Base-by-base conservation (phyloP, 2,888 invertebrate species). In the Amphipyra tragopoginis region DNA sequence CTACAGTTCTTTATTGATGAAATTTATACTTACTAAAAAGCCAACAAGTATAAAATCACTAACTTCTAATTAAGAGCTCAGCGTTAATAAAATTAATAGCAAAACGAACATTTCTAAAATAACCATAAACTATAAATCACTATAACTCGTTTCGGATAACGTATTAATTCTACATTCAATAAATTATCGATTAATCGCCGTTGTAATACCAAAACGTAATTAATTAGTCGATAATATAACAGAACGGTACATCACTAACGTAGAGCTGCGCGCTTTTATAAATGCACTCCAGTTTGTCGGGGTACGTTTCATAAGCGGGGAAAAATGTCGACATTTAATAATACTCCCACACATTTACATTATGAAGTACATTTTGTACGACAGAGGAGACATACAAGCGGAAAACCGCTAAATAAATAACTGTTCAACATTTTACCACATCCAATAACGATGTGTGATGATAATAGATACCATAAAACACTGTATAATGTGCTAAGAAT, bases 341-440 rank as follows among this genome's bases (percentile, higher is more conserved):
- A 83, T 83, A 84, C 82, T 79, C 71, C 80, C 77, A 82, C 80
- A 67, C 69, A 60, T 65, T 62, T 60, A 45, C 62, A 76, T 70
- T 68, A 68, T 74, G 62, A 66, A 71, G 62, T 65, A 65, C 47
- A 65, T 73, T 72, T 65, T 72, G 26, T 62, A 64, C 43, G 26
- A 61, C 29, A 47, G 29, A 69, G 62, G 49, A 49, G 67, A 65
- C 72, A 65, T 29, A 72, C 68, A 72, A 62, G 67, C 71, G 65
- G 89, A 86, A 89, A 91, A 90, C 91, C 89, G 81, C 89, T 85
- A 86, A 89, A 87, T 87, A 90, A 90, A 90, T 86, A 90, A 88
- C 86, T 83, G 84, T 89, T 88, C 80, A 82, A 80, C 82, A 82
- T 86, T 88, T 90, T 85, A 88, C 90, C 90, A 86, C 92, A 91